Base-by-base conservation (phyloP, 2,888 invertebrate genomes). In the Tipula confusa region DNA sequence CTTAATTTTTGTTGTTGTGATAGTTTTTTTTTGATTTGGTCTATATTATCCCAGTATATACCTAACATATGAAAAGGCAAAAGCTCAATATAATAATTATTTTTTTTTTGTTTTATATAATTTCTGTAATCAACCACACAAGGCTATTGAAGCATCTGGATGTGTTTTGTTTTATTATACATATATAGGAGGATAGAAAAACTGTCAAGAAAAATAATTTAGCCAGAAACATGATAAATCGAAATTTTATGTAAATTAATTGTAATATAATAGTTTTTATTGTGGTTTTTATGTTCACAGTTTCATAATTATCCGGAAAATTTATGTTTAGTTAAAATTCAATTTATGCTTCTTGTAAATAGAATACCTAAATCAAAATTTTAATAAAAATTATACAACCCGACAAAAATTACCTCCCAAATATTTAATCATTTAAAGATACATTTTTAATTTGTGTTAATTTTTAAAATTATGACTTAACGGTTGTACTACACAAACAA, bases 211-310 rank as follows among this genome's bases (percentile, higher is more conserved):
- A 64, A 64, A 64, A 64, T 24, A 9, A n/a, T 64, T 64, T 64
- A 11, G 11, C 24, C 24, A 24, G 24, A 64, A 64, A 64, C 64
- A 64, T 64, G 64, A 64, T 24, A 64, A 64, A 64, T 64, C 64
- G 64, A 64, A 64, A 64, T 64, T 9, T 18, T 64, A 64, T 64
- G 64, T 64, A 64, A 64, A 64, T 64, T 64, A 64, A 64, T 64
- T 64, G 64, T 64, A 64, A 64, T 9, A 64, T 24, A 64, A 64
- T 64, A 64, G 64, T 64, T 64, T 64, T 18, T 48, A n/a, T n/a
- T n/a, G n/a, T n/a, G n/a, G n/a, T n/a, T n/a, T 6, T 6, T 38
- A 3, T 31, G 38, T 64, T 64, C 24, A 9, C 64, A 64, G 64
- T 24, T 13, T 64, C 64, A 24, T 64, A 64, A 64, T 64, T 64